These are phyloP conservation scores for Tetragnatha versicolor DNA, from an alignment of 1,140 invertebrate genomes.

Conservation along the genomic window DNA sequence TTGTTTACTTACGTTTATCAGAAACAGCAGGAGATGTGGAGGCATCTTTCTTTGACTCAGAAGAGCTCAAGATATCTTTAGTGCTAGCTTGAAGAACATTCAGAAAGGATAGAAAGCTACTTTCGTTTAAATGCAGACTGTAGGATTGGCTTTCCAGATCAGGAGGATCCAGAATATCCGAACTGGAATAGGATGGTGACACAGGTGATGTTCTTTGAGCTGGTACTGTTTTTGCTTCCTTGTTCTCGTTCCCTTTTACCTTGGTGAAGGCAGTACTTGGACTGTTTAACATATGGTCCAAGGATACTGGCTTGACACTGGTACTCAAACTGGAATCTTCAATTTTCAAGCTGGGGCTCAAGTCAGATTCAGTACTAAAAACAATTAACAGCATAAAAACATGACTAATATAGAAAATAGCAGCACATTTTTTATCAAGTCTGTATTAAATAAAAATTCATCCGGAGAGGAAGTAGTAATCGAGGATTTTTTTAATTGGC, in stretches of 20 bases:
- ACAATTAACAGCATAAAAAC: background rate
- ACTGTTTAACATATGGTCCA: constrained; percentile 31
- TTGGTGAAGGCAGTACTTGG: background rate
- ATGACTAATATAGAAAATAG: background rate
- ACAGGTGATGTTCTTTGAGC: constrained; percentile 3
- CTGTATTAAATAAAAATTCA: too few relatives aligned
- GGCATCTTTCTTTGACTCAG: constrained; percentile 36
- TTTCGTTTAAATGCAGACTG: constrained; percentile 50
- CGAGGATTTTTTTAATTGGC: too few relatives aligned
- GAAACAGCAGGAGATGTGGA: constrained; percentile 14
- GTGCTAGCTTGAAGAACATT: constrained; percentile 30
- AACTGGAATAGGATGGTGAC: background rate
- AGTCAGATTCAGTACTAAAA: constrained; percentile 26
- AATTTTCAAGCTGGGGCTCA: background rate
- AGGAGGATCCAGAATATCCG: constrained; percentile 31
- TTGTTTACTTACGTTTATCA: constrained; percentile 30
- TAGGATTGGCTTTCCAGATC: constrained; percentile 46
- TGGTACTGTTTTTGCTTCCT: background rate
- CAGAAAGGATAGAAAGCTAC: constrained; percentile 43
- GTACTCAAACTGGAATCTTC: constrained; percentile 21
- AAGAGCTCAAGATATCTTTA: background rate
- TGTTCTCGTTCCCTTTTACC: background rate
- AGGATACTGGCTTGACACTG: constrained; percentile 1
- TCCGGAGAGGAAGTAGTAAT: too few relatives aligned
- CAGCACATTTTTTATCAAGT: too few relatives aligned